These are phyloP conservation scores for Hylaeus anthracinus DNA, from an alignment of 1,140 invertebrate genomes.

Conservation along the genomic window DNA sequence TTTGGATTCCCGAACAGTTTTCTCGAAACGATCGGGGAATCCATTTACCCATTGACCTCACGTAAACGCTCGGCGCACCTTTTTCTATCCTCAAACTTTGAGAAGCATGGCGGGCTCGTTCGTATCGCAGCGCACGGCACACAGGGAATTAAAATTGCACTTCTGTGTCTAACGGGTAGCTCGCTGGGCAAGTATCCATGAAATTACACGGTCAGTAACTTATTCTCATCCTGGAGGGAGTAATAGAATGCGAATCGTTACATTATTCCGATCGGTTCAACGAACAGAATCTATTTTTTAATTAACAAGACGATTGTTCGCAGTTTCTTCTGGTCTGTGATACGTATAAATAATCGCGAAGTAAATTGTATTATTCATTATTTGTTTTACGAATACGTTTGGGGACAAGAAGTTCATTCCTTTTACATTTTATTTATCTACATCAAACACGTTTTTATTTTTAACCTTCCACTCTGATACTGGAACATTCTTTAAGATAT, in stretches of 20 bases:
- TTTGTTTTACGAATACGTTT: no score
- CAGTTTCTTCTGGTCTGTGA: no score
- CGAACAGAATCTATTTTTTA: neutral
- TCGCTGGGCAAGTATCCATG: conserved; percentile 58
- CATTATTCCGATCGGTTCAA: conserved; percentile 26
- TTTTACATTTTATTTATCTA: no score
- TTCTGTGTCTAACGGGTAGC: conserved; percentile 52
- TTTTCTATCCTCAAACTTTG: conserved; percentile 24
- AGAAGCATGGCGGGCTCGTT: conserved; percentile 13
- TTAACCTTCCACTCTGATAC: no score
- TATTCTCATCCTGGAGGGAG: conserved; percentile 50
- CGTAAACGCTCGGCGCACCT: conserved; percentile 35
- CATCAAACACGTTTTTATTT: no score
- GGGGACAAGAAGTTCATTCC: no score
- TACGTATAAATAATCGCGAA: no score
- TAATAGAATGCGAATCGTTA: conserved; percentile 43
- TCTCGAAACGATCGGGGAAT: neutral
- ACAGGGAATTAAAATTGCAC: conserved; percentile 58
- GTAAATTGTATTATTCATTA: no score
- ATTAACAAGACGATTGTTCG: no score
- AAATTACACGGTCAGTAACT: conserved; percentile 60
- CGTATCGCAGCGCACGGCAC: conserved; percentile 18
- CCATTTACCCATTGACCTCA: conserved; percentile 51
- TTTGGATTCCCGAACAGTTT: conserved; percentile 7
- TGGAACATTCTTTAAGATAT: no score